Base-by-base conservation (phyloP, 2,888 invertebrate genomes). In the Caenorhabditis angaria region DNA sequence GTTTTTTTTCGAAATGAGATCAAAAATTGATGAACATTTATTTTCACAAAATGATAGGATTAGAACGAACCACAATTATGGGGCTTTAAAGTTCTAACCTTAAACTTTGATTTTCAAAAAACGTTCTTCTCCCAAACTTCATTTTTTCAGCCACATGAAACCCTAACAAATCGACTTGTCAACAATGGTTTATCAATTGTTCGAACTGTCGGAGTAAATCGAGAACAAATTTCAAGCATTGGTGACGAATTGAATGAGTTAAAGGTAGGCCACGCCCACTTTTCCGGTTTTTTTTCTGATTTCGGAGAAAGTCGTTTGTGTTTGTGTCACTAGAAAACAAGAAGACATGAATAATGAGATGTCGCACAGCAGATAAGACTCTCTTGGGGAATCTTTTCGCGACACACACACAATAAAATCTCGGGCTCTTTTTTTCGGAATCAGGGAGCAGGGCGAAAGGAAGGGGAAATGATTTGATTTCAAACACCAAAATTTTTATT, bases 81-180 rank as follows among this genome's bases (percentile, higher is more conserved):
- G n/a, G n/a, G n/a, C n/a, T n/a, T n/a, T n/a, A n/a, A n/a, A n/a
- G n/a, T n/a, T n/a, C n/a, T n/a, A n/a, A n/a, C n/a, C n/a, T n/a
- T n/a, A n/a, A n/a, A n/a, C n/a, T n/a, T n/a, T n/a, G n/a, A n/a
- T n/a, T n/a, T n/a, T n/a, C n/a, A n/a, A n/a, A n/a, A n/a, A n/a
- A n/a, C n/a, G n/a, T n/a, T n/a, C n/a, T n/a, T n/a, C n/a, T n/a
- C n/a, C n/a, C n/a, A n/a, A n/a, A n/a, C n/a, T n/a, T n/a, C n/a
- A n/a, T n/a, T n/a, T n/a, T n/a, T n/a, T n/a, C 73, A 85, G 83
- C 83, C 87, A 0, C 87, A 87, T 60, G 87, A 87, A 70, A 75
- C 82, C 12, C 64, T 87, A n/a, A 85, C 85, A 8, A 83, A 84
- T 22, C 70, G 69, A 24, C 61, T 87, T 68, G 87, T 87, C 61